Conservation (phyloP, 2,797 vertebrate species). For the Sebastiscus albofasciatus region DNA sequence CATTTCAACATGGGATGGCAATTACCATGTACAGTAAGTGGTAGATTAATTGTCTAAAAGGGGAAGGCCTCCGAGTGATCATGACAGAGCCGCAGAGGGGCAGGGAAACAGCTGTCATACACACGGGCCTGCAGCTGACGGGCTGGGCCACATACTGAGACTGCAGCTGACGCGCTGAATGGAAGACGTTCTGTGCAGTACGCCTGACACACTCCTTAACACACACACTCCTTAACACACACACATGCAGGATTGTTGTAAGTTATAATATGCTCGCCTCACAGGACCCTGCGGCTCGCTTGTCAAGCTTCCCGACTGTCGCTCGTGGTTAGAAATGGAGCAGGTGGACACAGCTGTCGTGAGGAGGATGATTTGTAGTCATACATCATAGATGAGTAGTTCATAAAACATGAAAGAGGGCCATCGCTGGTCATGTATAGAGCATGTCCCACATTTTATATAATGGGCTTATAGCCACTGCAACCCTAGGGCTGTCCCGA, state of each 20-base stretch:
- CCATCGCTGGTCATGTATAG: conserved; percentile 22
- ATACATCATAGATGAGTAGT: conserved; percentile 59
- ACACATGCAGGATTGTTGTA: conserved; percentile 8
- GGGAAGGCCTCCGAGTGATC: conserved; percentile 54
- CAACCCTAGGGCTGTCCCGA: neutral
- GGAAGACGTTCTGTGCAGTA: conserved; percentile 52
- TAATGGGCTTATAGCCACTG: neutral
- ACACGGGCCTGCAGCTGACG: conserved; percentile 75
- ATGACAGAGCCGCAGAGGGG: conserved; percentile 28
- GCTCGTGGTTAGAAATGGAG: conserved; percentile 26
- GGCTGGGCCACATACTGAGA: conserved; percentile 65
- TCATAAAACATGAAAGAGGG: conserved; percentile 58
- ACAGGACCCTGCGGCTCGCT: conserved; percentile 19
- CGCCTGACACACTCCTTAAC: conserved; percentile 33
- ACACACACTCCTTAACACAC: conserved; percentile 24
- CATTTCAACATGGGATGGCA: conserved; percentile 67
- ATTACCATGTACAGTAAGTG: conserved; percentile 70
- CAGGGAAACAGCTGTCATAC: conserved; percentile 74
- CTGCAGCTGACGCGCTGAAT: conserved; percentile 73
- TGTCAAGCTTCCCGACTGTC: conserved; percentile 10
- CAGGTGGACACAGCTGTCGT: conserved; percentile 66
- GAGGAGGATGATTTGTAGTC: conserved; percentile 45
- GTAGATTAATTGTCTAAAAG: conserved; percentile 73
- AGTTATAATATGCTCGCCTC: conserved; percentile 5
- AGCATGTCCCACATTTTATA: neutral